Percentiles rank a stretch among this genome's conserved stretches.
phyloP scores from a whole-genome alignment of 2,888 invertebrate genomes.

The Perizoma affinitatum region DNA sequence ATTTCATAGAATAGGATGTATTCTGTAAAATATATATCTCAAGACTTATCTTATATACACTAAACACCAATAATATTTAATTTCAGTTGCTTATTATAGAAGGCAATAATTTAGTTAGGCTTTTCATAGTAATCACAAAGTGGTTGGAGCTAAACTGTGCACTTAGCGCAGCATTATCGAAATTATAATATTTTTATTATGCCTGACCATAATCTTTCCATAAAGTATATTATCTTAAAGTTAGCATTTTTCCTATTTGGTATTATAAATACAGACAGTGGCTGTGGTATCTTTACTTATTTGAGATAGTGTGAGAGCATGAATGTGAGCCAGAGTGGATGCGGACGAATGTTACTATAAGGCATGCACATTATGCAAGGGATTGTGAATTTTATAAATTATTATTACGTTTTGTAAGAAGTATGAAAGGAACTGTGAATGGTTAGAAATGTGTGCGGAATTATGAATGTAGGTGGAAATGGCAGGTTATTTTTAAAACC shows the following conservation, averaged over 20 bases:
- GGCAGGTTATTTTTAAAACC: constrained; percentile 75
- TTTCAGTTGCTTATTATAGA: constrained; percentile 26
- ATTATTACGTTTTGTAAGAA: constrained; percentile 77
- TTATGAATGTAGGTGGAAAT: constrained; percentile 54
- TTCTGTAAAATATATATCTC: constrained; percentile 6
- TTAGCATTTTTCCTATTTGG: constrained; percentile 83
- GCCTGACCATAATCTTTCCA: constrained; percentile 76
- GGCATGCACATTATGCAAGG: constrained; percentile 83
- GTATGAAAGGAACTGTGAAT: constrained; percentile 63
- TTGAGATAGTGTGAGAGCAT: constrained; percentile 70
- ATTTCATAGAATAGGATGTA: constrained; percentile 9
- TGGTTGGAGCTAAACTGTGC: constrained; percentile 60
- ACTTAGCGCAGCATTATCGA: constrained; percentile 70
- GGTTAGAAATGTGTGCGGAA: constrained; percentile 34
- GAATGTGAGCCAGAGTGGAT: constrained; percentile 65
- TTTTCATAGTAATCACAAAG: constrained; percentile 25
- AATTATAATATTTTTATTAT: constrained; percentile 51
- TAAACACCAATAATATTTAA: constrained; percentile 16
- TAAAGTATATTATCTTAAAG: constrained; percentile 67
- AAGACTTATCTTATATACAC: constrained; percentile 12
- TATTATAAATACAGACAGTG: constrained; percentile 84
- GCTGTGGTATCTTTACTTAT: constrained; percentile 84
- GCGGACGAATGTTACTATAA: constrained; percentile 78
- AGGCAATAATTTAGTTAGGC: constrained; percentile 35
- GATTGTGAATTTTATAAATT: constrained; percentile 82